Evolutionary conservation across 2,888 invertebrate genomes (phyloP).

Genomic region (Lysandra bellargus): DNA sequence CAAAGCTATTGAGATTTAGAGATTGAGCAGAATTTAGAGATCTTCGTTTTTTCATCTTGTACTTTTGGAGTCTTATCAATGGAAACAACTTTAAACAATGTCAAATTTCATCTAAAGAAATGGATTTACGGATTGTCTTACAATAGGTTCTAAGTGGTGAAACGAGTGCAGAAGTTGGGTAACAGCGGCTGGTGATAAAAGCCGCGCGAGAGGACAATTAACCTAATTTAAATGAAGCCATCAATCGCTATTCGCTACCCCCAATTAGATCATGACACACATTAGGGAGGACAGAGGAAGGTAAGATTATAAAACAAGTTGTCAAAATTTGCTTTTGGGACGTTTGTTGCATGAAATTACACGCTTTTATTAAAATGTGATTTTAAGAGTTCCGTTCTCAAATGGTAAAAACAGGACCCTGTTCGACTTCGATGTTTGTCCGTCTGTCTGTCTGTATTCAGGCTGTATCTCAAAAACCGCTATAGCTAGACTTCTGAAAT

Average conservation of each 20-base stretch:
- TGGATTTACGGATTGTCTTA: neutral
- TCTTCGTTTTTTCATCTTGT: no score
- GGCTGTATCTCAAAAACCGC: no score
- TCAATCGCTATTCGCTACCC: neutral
- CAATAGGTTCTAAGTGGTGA: neutral
- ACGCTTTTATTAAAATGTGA: neutral
- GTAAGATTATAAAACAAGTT: neutral
- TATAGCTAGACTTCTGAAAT: no score
- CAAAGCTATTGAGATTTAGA: no score
- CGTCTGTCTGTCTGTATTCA: no score
- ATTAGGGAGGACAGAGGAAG: neutral
- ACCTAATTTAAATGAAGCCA: slow-evolving; percentile 9
- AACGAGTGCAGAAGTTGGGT: neutral
- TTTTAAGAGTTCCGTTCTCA: no score
- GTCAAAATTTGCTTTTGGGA: neutral
- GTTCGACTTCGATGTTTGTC: no score
- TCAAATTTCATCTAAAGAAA: no score
- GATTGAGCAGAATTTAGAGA: no score
- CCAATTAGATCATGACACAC: neutral
- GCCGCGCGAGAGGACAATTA: neutral
- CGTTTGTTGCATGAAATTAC: neutral
- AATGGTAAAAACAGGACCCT: no score
- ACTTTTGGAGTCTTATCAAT: no score
- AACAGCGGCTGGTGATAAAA: neutral
- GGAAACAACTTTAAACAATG: no score